Base-by-base conservation (phyloP, 37 sponge, comb jelly and placozoan species). In the Theonella swinhoei region DNA sequence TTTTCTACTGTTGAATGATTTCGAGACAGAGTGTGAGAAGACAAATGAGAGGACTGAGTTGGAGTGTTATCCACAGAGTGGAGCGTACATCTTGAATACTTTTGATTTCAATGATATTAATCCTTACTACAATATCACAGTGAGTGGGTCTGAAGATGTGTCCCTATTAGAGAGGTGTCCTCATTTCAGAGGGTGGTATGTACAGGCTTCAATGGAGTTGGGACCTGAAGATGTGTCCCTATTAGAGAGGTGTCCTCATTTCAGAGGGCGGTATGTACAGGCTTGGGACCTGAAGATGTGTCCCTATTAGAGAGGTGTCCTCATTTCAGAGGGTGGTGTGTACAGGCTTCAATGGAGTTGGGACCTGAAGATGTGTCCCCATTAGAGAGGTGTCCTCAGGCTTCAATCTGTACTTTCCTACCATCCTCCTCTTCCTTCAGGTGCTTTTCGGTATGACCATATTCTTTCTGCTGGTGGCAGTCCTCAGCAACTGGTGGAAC, bases 101-200 rank as follows among this genome's bases (percentile, higher is more conserved):
- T 92, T 88, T 60, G 72, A 62, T 25, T 84, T 92, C 39, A 62
- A 77, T 42, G 70, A 88, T 47, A 78, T 88, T 17, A 72, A 92
- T 24, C 88, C 88, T 5, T 87, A 60, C 59, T 29, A 71, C 17
- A 64, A 92, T 54, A 62, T 92, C 33, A 36, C 70, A 25, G 90
- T 89, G 36, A 79, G 80, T 64, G 19, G 19, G 26, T 22, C 1
- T 35, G n/a, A n/a, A n/a, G n/a, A n/a, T n/a, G n/a, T n/a, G n/a
- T n/a, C n/a, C n/a, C n/a, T n/a, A n/a, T n/a, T n/a, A n/a, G n/a
- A n/a, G n/a, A n/a, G n/a, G n/a, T n/a, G n/a, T n/a, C n/a, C n/a
- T n/a, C n/a, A n/a, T n/a, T n/a, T n/a, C n/a, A n/a, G n/a, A n/a
- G n/a, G n/a, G n/a, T n/a, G n/a, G n/a, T n/a, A n/a, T n/a, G n/a